Evolutionary conservation across 92 coral and sea anemone genomes (phyloP), one percentile per base, ranked within the genome.

Genomic region (Palythoa grandis): DNA sequence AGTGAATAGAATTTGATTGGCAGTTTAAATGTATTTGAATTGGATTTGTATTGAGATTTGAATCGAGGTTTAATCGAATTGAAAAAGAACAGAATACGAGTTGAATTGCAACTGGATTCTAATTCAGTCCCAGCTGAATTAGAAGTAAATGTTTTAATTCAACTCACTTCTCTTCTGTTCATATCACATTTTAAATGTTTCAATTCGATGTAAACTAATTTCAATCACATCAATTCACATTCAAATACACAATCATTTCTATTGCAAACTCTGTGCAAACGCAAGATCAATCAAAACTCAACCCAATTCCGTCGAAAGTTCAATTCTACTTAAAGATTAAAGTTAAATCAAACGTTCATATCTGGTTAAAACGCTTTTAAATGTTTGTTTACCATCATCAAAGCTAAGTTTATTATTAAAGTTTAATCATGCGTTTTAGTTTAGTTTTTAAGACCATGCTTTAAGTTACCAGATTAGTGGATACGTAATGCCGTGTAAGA

Each of bases 1-100:
- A 79, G 17, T 61, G 22, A 43, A 40, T 80, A 29, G 25, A 78
- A 7, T 17, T 60, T 60, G 71, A 78, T 52, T 58, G 48, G 70
- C 12, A 60, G 20, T 60, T 78, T 71, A 78, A 19, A 37, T 9
- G 72, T 17, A 60, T 60, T 38, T 60, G 68, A 60, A 78, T 58
- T n/a, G 71, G 15, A 17, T 19, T 23, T 56, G 67, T 20, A 76
- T 77, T 25, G 23, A 22, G 11, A 39, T 16, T 7, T 19, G 17
- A 79, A 20, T 40, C 11, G 71, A 63, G n/a, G 23, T 6, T 38
- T 14, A 79, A 47, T 22, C 56, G 39, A 38, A 7, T 39, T 22
- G n/a, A 60, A 39, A 40, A 11, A 43, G 58, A 37, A 63, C 48
- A 56, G 43, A 17, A 61, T 11, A 37, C n/a, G 73, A 40, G 23